phyloP scores from a whole-genome alignment of 2,797 vertebrate species.

The Silurus lanzhouensis region DNA sequence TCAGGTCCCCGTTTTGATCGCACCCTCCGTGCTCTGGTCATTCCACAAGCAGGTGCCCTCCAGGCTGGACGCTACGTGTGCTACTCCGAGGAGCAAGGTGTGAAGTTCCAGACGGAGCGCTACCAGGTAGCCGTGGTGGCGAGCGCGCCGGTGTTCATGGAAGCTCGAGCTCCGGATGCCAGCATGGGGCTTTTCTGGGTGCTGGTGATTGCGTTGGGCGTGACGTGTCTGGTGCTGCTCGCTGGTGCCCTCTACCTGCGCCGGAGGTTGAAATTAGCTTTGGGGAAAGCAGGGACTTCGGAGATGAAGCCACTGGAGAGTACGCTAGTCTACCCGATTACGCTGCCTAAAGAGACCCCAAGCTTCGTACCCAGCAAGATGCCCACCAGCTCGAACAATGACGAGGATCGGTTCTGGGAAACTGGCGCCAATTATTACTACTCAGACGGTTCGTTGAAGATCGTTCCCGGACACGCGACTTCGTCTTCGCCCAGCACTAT shows the following conservation, averaged over 20 bases:
- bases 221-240: constrained; percentile 85
- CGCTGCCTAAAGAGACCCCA: constrained; percentile 88
- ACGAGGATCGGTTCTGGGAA: constrained; percentile 96
- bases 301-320: constrained; percentile 88
- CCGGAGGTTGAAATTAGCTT: constrained; percentile 83
- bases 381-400: constrained; percentile 64
- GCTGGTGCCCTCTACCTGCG: constrained; percentile 85
- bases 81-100: constrained; percentile 87
- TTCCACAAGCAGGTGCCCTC: constrained; percentile 76
- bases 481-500: constrained; percentile 86
- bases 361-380: constrained; percentile 87
- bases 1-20: constrained; percentile 79
- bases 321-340: constrained; percentile 91
- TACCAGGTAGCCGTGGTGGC: constrained; percentile 86
- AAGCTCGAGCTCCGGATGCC: constrained; percentile 84
- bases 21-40: constrained; percentile 82
- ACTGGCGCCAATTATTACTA: constrained; percentile 91
- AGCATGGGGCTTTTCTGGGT: constrained; percentile 91
- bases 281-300: constrained; percentile 78
- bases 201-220: constrained; percentile 86
- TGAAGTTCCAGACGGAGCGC: constrained; percentile 81
- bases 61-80: constrained; percentile 86
- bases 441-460: constrained; percentile 94
- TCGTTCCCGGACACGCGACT: constrained; percentile 85
- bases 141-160: constrained; percentile 80